These are phyloP conservation scores for Recurvirostra avosetta DNA, from an alignment of 2,113 vertebrate genomes.

Conservation along the genomic window DNA sequence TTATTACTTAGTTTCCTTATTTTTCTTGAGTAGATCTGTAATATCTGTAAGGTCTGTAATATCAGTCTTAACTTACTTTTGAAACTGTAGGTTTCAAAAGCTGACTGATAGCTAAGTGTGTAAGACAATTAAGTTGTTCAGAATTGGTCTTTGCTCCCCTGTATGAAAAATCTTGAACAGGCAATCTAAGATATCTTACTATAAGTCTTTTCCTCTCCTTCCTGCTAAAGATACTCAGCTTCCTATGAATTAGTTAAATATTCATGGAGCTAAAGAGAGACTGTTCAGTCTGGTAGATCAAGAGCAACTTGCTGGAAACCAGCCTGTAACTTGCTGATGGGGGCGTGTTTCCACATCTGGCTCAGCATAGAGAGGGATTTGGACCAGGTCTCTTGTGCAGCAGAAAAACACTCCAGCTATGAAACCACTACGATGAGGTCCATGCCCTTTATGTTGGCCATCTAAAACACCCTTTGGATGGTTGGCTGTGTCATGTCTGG, in stretches of 20 bases:
- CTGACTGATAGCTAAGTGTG: background rate
- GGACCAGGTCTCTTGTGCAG: background rate
- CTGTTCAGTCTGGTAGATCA: background rate
- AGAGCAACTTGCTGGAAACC: background rate
- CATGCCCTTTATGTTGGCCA: background rate
- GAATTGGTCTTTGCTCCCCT: background rate
- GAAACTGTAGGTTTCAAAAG: background rate
- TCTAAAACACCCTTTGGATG: background rate
- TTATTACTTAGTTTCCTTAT: background rate
- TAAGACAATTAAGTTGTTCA: background rate
- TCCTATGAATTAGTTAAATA: background rate
- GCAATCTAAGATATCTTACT: background rate
- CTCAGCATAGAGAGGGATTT: background rate
- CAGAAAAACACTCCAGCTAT: background rate
- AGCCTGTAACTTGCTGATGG: background rate
- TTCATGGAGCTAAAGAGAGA: background rate
- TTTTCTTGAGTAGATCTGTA: background rate
- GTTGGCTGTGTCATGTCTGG: rapidly evolving
- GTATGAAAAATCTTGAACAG: background rate
- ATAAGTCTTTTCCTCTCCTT: background rate
- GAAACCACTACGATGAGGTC: rapidly evolving
- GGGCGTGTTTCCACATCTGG: rapidly evolving
- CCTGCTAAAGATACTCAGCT: background rate
- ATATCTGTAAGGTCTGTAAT: background rate
- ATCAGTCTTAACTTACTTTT: background rate